These are phyloP conservation scores for Drosophila merina DNA, from an alignment of 2,888 invertebrate genomes.

Conservation along the genomic window DNA sequence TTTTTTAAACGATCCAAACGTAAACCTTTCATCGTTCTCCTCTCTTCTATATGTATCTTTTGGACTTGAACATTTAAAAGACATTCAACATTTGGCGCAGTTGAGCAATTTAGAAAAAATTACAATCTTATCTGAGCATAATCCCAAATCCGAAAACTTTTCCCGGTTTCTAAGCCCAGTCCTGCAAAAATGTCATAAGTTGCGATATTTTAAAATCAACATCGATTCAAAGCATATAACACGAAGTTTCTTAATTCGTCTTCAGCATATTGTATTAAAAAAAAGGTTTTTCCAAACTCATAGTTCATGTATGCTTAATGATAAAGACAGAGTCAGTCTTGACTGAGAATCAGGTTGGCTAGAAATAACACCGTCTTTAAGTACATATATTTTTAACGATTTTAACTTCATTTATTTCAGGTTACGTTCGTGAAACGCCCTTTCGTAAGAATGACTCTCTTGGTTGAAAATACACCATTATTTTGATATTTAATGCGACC, in stretches of 20 bases:
- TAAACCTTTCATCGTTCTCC: background rate
- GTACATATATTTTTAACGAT: background rate
- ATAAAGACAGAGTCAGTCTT: background rate
- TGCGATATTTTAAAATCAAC: background rate
- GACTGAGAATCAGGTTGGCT: background rate
- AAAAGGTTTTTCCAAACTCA: background rate
- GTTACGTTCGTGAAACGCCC: background rate
- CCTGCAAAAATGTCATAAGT: conserved; percentile 2
- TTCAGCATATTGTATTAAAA: conserved; percentile 1
- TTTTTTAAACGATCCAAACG: too few species aligned
- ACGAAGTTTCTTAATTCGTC: background rate
- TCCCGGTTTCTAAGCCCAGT: background rate
- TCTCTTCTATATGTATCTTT: background rate
- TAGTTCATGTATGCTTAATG: background rate
- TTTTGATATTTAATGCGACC: conserved; percentile 48
- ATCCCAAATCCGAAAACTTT: background rate
- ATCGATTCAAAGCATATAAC: background rate
- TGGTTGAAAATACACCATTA: conserved; percentile 9
- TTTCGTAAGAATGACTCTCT: background rate
- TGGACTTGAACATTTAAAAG: background rate
- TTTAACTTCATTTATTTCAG: background rate
- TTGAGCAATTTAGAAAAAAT: conserved; percentile 7
- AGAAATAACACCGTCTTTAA: background rate
- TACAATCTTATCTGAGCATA: conserved; percentile 1
- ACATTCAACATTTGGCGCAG: conserved; percentile 3